A percentile compares a stretch with the other conserved stretches of the same genome.
phyloP scores from a whole-genome alignment of 2,797 vertebrate species.

The Falco rusticolus region DNA sequence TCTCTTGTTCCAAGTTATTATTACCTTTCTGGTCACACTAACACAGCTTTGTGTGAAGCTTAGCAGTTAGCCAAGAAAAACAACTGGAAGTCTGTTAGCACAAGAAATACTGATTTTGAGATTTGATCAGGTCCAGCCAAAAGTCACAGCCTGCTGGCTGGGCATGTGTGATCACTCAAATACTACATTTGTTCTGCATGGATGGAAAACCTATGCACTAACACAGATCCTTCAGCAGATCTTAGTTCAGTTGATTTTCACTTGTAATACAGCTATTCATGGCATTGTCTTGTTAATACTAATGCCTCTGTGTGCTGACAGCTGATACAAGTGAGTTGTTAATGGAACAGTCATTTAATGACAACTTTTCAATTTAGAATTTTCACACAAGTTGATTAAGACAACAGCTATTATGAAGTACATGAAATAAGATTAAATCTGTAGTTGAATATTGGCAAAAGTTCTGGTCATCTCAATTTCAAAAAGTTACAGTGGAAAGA shows the following conservation, averaged over 20 bases:
- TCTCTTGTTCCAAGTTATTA: not conserved
- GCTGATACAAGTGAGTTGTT: not conserved
- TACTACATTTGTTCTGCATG: not conserved
- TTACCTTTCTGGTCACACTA: not conserved
- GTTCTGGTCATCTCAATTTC: not conserved
- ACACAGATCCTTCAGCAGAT: not conserved
- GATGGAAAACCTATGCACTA: not conserved
- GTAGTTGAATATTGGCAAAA: not conserved
- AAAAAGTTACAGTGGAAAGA: not conserved
- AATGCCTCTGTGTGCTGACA: not conserved
- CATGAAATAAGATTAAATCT: not conserved
- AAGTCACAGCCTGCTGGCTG: not conserved
- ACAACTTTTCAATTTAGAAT: constrained; percentile 16
- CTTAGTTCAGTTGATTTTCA: not conserved
- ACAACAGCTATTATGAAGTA: not conserved
- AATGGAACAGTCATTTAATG: not conserved
- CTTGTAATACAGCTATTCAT: not conserved
- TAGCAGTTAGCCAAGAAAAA: not conserved
- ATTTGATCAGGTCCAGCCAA: not conserved
- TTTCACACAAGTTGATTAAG: constrained; percentile 1
- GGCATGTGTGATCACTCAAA: not conserved
- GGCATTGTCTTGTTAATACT: not conserved
- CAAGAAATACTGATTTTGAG: not conserved
- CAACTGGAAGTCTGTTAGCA: not conserved
- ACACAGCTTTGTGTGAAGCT: not conserved